Evolutionary conservation across 2,113 vertebrate species (phyloP), one percentile per base, ranked within the genome.

Genomic region (Hippopotamus amphibius): DNA sequence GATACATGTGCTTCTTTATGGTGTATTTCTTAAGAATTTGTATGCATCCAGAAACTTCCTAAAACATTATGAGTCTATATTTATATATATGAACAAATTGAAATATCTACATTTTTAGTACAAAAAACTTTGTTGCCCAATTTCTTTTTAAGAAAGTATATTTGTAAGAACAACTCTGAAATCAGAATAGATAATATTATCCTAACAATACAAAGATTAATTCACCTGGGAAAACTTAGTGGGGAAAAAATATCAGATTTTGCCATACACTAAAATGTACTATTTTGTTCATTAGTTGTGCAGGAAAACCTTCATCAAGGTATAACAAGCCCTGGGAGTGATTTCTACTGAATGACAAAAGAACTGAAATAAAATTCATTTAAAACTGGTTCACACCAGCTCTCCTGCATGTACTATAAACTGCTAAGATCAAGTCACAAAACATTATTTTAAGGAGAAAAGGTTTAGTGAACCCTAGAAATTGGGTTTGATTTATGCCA

Each of bases 381-480:
- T 98, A 96, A 97, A 98, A 98, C 97, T 98, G 98, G 98, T 99
- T 99, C 99, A 98, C 98, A 99, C 98, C 98, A 98, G 98, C 97
- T 98, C 98, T 99, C 98, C 98, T 98, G 98, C 53, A 63, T 98
- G 98, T 97, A 98, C 99, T 98, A 98, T 98, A 98, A 99, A 98
- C 98, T 98, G 98, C 98, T 98, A 98, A 98, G 98, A 98, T 98
- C 98, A 98, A 98, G 98, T 98, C 99, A 98, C 98, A 98, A 97
- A 98, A 99, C 99, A 99, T 99, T 99, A 98, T 99, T 98, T 98
- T 96, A 81, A 97, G 96, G 98, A 99, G 98, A 99, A 99, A 99
- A 97, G 99, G 98, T 98, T 99, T 99, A 99, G 98, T 99, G 99
- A 99, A 99, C 99, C 99, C 98, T 99, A 98, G 99, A 99, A 99